phyloP scores from a whole-genome alignment of 2,797 vertebrate species.

The Lagorchestes hirsutus region DNA sequence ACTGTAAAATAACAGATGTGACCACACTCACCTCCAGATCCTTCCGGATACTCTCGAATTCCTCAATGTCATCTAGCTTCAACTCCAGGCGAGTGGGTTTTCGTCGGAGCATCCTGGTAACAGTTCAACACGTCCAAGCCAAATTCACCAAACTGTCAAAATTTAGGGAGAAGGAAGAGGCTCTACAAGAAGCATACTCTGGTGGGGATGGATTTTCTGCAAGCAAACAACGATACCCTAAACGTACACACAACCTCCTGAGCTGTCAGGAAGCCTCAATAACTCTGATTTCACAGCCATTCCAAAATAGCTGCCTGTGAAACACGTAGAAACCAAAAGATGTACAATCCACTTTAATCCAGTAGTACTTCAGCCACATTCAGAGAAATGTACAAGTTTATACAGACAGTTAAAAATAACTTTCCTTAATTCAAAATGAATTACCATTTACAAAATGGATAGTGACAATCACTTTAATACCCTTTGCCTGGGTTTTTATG shows the following conservation, averaged over 20 bases:
- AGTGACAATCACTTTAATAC: constrained; percentile 16
- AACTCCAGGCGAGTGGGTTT: constrained; percentile 96
- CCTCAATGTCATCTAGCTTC: constrained; percentile 96
- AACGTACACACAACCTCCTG: not conserved
- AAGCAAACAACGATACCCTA: constrained; percentile 16
- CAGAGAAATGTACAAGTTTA: constrained; percentile 39
- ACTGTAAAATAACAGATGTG: not conserved
- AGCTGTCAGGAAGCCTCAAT: not conserved
- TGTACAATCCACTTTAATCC: constrained; percentile 44
- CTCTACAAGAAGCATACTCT: constrained; percentile 23
- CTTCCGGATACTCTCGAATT: constrained; percentile 96
- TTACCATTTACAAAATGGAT: constrained; percentile 1
- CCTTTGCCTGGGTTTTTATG: constrained; percentile 27
- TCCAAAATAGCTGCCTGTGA: constrained; percentile 6
- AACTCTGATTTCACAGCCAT: not conserved
- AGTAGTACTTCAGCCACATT: constrained; percentile 15
- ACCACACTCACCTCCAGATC: constrained; percentile 91
- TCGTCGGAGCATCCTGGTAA: constrained; percentile 90
- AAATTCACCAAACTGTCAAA: constrained; percentile 53
- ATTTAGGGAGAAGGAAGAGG: constrained; percentile 46
- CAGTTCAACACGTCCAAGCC: constrained; percentile 7
- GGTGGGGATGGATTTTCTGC: constrained; percentile 3
- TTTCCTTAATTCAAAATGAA: constrained; percentile 14
- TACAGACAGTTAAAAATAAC: constrained; percentile 18
- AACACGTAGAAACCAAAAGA: constrained; percentile 51